Evolutionary conservation across 2,797 vertebrate genomes (phyloP), one percentile per base, ranked within the genome.

Genomic region (Crocodylus rhombifer): DNA sequence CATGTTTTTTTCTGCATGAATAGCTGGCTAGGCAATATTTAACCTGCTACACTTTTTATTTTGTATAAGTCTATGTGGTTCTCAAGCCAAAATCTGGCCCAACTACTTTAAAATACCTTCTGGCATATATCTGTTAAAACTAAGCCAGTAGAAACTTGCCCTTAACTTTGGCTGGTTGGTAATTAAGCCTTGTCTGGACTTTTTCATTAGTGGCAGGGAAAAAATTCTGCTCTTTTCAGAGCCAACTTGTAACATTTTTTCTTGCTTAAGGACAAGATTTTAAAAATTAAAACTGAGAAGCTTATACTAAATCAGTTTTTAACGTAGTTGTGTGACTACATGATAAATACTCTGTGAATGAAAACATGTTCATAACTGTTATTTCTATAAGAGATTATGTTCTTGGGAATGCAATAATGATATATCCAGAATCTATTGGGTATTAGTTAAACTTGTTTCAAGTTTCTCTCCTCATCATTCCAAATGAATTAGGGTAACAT

Each of bases 91-190:
- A 91, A 92, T 95, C 89, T 96, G 92, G 92, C 87, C 91, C 88
- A 67, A 80, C 61, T 91, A 78, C 60, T 85, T 3, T 23, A 94
- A 95, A 97, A 96, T 95, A 95, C 92, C 92, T 96, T 95, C 90
- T 96, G 96, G 94, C 96, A 89, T 96, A 91, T 92, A 95, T 95
- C 88, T 90, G 88, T 94, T 95, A 65, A 65, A 94, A 92, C 17
- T 61, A 93, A 96, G 96, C 97, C 96, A 96, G 96, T 92, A 96
- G 93, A 96, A 97, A 93, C 95, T 94, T 97, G 95, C 94, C 91
- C 82, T 96, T 90, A 89, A 86, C 65, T 94, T 96, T 96, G 92
- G 84, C 96, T 95, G 88, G 82, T 51, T 79, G 83, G 82, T 63
- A 81, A 93, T 56, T 91, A 73, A 91, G 91, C 92, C 93, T 96